Conservation (phyloP, 2,888 invertebrate species). For the Mechanitis mazaeus region DNA sequence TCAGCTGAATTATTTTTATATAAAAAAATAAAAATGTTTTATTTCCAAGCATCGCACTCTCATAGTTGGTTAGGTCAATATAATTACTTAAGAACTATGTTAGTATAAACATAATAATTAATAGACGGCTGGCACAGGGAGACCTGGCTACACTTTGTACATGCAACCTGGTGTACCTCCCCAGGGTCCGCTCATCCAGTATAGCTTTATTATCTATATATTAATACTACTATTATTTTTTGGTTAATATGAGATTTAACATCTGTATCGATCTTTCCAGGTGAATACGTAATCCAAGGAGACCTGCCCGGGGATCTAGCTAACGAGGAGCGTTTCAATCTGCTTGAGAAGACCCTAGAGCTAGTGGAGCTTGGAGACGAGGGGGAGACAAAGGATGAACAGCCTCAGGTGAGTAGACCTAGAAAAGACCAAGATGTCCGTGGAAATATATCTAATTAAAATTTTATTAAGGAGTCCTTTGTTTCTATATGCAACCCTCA, state of each 20-base stretch:
- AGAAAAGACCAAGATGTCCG: neutral
- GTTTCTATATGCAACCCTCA: slow-evolving; percentile 26
- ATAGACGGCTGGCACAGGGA: no score
- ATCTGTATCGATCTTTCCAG: slow-evolving; percentile 49
- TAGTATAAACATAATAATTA: no score
- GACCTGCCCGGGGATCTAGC: slow-evolving; percentile 72
- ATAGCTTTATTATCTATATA: no score
- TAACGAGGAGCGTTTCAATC: slow-evolving; percentile 78
- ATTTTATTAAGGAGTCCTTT: neutral
- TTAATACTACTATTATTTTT: neutral
- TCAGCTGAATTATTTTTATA: no score
- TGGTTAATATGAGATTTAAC: slow-evolving; percentile 1
- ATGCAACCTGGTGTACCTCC: no score
- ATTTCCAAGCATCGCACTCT: no score
- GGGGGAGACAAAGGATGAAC: slow-evolving; percentile 72
- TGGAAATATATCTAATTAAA: neutral
- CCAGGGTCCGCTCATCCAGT: no score
- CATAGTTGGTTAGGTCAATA: no score
- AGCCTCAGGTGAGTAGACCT: slow-evolving; percentile 45
- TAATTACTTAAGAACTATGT: no score
- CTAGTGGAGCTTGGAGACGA: slow-evolving; percentile 82
- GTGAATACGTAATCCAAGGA: slow-evolving; percentile 79
- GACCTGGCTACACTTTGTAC: no score
- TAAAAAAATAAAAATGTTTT: no score
- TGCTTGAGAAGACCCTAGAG: slow-evolving; percentile 84